Evolutionary conservation across 1,140 invertebrate species (phyloP), one percentile per base, ranked within the genome.

Genomic region (Thaumatotibia leucotreta): DNA sequence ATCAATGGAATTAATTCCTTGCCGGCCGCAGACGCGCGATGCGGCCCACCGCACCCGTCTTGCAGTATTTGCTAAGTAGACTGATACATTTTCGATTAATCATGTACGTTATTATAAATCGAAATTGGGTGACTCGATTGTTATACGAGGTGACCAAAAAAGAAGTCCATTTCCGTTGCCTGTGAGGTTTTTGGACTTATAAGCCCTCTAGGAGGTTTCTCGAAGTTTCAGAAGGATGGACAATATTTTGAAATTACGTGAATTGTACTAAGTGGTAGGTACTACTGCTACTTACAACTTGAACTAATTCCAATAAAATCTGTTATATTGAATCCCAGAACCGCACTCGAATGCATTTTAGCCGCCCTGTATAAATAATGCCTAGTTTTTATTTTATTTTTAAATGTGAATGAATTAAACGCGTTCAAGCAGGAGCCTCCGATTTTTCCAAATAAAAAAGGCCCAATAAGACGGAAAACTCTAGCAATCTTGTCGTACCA

Each of bases 391-490:
- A 1, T 45, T 45, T 45, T 20, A 20, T 20, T 45, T 17, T 20
- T 20, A 45, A 45, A 45, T 39, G 35, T 1, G 6, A 45, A 45
- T 20, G 17, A 45, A 45, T 11, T 22, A 14, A 45, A 33, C 10
- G 33, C 23, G n/a, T 11, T 23, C 61, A 35, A n/a, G 23, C 33
- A 10, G 11, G 10, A 24, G 22, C 24, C 32, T 32, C 29, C 31
- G 32, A 58, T 33, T 64, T 68, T 70, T 63, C 61, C 64, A 81
- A 77, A 74, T 74, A 68, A 81, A 78, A 79, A 80, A 80, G 80
- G 79, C 80, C 86, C 84, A 89, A 88, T 86, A 87, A 83, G 75
- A 73, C 76, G 79, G 83, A 88, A 87, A 86, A 89, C 80, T 73
- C 79, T 84, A 78, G 78, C 80, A 82, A 84, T 87, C 77, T 75